Evolutionary conservation across 2,888 invertebrate genomes (phyloP), one percentile per base, ranked within the genome.

Genomic region (Unio pictorum): DNA sequence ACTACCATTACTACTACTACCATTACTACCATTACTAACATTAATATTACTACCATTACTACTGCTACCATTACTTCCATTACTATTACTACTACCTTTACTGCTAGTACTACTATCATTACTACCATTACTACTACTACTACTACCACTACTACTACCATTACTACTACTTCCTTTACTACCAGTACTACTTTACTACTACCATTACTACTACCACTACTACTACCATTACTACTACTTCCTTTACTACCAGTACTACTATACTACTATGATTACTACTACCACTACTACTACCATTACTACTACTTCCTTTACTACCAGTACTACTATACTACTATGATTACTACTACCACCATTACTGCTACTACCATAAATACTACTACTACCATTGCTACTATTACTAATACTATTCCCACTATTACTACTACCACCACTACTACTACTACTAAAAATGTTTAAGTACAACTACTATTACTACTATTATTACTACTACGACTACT

Each of bases 301-400:
- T 69, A 56, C 65, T 59, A 57, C 23, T 23, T 23, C 23, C 23
- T 23, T 23, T 23, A 23, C 23, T 23, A 23, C 23, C 23, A 23
- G 23, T 23, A 23, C 23, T 23, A 23, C 23, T 23, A 65, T 69
- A 34, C 69, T 66, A 57, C 66, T 60, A 56, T 61, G 59, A 30
- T 65, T 65, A 54, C 69, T 65, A 61, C 69, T 66, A 30, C 64
- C 66, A 23, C 67, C 23, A 0, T 23, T 23, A 23, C 72, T 72
- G 64, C 72, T 74, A 69, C 74, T 69, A 69, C 72, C 72, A 73
- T 69, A 66, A 65, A 69, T 69, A 69, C 69, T 72, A 66, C 68
- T 74, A 69, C 72, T 72, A 72, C 72, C 66, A 68, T 72, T 69
- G 69, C 68, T 72, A 66, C 72, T 72, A 69, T 68, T 74, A 69